A percentile compares a stretch with the other conserved stretches of the same genome.
These are phyloP conservation scores for Vesta saturnalis DNA, from an alignment of 2,888 invertebrate genomes.

Conservation along the genomic window DNA sequence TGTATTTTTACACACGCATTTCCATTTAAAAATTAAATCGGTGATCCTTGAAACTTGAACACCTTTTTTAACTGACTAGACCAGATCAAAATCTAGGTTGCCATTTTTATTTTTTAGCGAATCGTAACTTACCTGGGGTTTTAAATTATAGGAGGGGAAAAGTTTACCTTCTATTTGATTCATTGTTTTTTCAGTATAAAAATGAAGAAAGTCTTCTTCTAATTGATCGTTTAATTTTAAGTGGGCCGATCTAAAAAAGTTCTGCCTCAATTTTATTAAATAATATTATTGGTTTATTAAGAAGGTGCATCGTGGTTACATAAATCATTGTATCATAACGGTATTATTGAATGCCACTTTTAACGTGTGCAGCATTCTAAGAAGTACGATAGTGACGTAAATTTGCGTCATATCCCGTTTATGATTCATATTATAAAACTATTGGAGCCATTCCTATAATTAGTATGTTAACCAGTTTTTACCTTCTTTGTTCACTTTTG, in stretches of 20 bases:
- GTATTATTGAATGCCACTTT: not conserved
- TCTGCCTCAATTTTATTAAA: not conserved
- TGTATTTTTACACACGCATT: too few species aligned
- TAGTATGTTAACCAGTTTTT: not conserved
- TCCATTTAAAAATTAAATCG: too few species aligned
- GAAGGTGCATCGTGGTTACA: too few species aligned
- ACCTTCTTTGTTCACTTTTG: not conserved
- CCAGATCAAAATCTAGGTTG: not conserved
- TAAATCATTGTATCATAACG: too few species aligned
- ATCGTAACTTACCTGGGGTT: not conserved
- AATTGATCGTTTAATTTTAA: not conserved
- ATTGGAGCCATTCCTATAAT: not conserved
- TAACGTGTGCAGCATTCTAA: not conserved
- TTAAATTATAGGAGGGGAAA: not conserved
- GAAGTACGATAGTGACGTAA: slow-evolving; percentile 35
- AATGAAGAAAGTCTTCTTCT: not conserved
- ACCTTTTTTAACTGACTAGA: too few species aligned
- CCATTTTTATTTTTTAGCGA: slow-evolving; percentile 3
- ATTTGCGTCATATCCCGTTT: slow-evolving; percentile 40
- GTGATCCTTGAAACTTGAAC: slow-evolving; percentile 3
- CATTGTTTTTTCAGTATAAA: not conserved
- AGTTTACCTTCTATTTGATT: not conserved
- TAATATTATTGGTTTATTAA: not conserved
- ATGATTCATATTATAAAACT: slow-evolving; percentile 35
- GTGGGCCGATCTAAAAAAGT: not conserved